These are phyloP conservation scores for Abramis brama DNA, from an alignment of 2,113 vertebrate species.

Conservation along the genomic window DNA sequence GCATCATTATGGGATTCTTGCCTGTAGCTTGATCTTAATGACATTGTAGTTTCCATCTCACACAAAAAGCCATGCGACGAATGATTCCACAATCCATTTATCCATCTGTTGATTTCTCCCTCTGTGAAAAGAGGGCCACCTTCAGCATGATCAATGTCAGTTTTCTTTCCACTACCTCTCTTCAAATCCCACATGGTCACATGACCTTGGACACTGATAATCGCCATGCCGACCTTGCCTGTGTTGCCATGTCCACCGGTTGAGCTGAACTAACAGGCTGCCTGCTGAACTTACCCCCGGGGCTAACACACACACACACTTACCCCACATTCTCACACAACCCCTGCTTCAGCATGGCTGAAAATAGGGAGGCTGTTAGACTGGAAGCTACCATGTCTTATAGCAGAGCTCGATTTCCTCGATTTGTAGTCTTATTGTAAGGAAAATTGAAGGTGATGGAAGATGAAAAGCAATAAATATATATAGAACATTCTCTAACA, in stretches of 20 bases:
- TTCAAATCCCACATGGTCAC: conserved; percentile 71
- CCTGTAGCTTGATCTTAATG: conserved; percentile 34
- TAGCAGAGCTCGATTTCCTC: too few species aligned
- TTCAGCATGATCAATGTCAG: conserved; percentile 70
- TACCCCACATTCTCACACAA: neutral
- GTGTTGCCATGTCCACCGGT: conserved; percentile 65
- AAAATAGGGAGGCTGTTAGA: conserved; percentile 68
- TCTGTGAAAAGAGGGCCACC: conserved; percentile 60
- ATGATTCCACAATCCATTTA: conserved; percentile 20
- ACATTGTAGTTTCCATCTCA: conserved; percentile 8
- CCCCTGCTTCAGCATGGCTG: conserved; percentile 66
- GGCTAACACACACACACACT: conserved; percentile 37
- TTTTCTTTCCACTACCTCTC: conserved; percentile 66
- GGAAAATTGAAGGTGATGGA: conserved; percentile 44
- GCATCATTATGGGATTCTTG: conserved; percentile 7
- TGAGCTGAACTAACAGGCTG: conserved; percentile 74
- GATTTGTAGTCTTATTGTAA: neutral
- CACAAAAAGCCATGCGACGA: conserved; percentile 19
- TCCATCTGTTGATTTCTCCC: conserved; percentile 43
- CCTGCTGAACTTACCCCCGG: conserved; percentile 66
- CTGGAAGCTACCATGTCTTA: neutral
- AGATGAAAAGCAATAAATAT: conserved; percentile 59
- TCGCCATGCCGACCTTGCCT: conserved; percentile 70
- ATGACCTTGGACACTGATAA: conserved; percentile 68
- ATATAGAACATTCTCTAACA: too few species aligned